Conservation (phyloP, 2,113 vertebrate genomes). For the Callipepla californica region DNA sequence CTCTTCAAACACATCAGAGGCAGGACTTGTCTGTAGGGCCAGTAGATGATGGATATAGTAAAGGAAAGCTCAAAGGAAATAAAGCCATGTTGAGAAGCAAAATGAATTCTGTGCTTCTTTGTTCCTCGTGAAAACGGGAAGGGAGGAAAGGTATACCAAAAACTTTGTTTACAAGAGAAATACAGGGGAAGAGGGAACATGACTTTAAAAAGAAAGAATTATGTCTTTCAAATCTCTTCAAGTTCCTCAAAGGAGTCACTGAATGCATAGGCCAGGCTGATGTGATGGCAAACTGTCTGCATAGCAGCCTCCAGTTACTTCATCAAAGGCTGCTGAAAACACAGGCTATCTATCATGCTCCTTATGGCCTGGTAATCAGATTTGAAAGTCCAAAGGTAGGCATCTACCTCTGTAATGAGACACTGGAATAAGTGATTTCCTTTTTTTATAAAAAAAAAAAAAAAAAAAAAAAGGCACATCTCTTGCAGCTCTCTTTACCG, state of each 20-base stretch:
- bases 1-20: slow-evolving; percentile 63
- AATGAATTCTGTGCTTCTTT: slow-evolving; percentile 50
- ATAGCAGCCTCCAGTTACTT: not conserved
- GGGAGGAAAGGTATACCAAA: not conserved
- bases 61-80: slow-evolving; percentile 61
- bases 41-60: slow-evolving; percentile 42
- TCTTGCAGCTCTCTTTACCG: not conserved
- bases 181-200: not conserved
- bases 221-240: not conserved
- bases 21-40: slow-evolving; percentile 47
- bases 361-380: slow-evolving; percentile 32
- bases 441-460: not conserved
- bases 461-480: not conserved
- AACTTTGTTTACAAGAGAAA: slow-evolving; percentile 48
- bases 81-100: slow-evolving; percentile 29
- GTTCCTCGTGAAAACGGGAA: not conserved
- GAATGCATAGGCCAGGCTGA: slow-evolving; percentile 5
- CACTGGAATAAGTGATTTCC: not conserved
- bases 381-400: not conserved
- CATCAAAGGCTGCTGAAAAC: slow-evolving; percentile 33
- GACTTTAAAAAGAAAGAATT: slow-evolving; percentile 6
- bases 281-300: not conserved
- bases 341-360: not conserved
- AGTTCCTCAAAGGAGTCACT: slow-evolving; percentile 24
- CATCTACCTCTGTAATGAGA: not conserved